Evolutionary conservation across 1,140 invertebrate genomes (phyloP).

Genomic region (Phenacoccus solenopsis): DNA sequence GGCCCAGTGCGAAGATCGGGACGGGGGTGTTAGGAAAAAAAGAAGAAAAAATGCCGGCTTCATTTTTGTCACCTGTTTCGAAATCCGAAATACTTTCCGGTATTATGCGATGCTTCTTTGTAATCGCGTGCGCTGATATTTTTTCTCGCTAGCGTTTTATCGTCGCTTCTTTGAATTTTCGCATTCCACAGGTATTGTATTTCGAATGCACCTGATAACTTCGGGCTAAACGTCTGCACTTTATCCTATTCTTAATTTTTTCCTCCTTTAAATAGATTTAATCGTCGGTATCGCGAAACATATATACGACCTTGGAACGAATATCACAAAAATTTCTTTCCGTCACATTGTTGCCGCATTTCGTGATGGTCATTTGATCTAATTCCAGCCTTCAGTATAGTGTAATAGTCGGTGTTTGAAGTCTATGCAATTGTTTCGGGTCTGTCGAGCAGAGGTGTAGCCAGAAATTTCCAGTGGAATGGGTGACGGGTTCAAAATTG

Average conservation of each 20-base stretch:
- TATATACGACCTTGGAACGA: not conserved
- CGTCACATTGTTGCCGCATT: too few species aligned
- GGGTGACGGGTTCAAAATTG: too few species aligned
- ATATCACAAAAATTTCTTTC: too few species aligned
- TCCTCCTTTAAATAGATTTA: conserved; percentile 7
- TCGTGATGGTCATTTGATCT: too few species aligned
- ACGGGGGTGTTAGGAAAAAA: not conserved
- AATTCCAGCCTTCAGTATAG: too few species aligned
- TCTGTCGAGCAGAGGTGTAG: too few species aligned
- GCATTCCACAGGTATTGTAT: conserved; percentile 5
- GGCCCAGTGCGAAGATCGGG: not conserved
- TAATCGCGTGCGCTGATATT: conserved; percentile 10
- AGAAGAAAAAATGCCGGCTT: not conserved
- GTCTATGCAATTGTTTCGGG: too few species aligned
- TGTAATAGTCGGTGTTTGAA: too few species aligned
- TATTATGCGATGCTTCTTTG: conserved; percentile 13
- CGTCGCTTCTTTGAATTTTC: conserved; percentile 6
- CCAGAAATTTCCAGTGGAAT: too few species aligned
- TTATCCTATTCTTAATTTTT: not conserved
- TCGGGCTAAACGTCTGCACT: conserved; percentile 6
- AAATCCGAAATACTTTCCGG: conserved; percentile 5
- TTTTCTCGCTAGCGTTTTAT: not conserved
- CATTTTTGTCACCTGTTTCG: conserved; percentile 12
- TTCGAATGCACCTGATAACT: conserved; percentile 10
- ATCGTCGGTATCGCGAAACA: conserved; percentile 5